Evolutionary conservation across 1,140 invertebrate species (phyloP).

Genomic region (Ceratosolen solmsi): DNA sequence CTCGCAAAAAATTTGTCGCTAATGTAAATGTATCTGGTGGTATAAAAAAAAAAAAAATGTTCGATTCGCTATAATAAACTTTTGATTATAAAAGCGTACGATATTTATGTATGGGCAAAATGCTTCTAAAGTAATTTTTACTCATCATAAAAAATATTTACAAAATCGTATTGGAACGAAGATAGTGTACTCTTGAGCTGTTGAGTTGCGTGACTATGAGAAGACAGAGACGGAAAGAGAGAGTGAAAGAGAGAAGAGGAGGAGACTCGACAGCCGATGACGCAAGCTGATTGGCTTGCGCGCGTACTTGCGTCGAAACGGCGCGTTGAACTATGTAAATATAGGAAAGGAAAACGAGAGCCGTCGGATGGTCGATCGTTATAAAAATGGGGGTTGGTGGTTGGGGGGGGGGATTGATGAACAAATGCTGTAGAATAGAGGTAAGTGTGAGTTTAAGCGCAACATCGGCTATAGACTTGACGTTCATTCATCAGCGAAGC

Average conservation of each 20-base stretch:
- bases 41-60: background rate
- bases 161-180: background rate
- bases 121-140: background rate
- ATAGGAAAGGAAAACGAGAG: conserved; percentile 28
- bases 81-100: background rate
- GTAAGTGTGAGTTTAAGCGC: background rate
- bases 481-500: background rate
- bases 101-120: too few relatives aligned
- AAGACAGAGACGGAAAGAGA: background rate
- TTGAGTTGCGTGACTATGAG: conserved; percentile 15
- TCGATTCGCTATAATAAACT: background rate
- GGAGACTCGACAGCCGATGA: conserved; percentile 31
- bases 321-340: conserved; percentile 19
- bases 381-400: background rate
- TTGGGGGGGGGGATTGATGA: background rate
- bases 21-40: too few relatives aligned
- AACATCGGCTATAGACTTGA: background rate
- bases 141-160: background rate
- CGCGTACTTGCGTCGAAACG: conserved; percentile 1
- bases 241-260: background rate
- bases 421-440: conserved; percentile 4
- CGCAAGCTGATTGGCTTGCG: conserved; percentile 47
- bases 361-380: background rate
- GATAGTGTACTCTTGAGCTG: background rate
- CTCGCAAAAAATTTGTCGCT: too few relatives aligned